phyloP scores from a whole-genome alignment of 2,113 vertebrate species.

The Casuarius casuarius region DNA sequence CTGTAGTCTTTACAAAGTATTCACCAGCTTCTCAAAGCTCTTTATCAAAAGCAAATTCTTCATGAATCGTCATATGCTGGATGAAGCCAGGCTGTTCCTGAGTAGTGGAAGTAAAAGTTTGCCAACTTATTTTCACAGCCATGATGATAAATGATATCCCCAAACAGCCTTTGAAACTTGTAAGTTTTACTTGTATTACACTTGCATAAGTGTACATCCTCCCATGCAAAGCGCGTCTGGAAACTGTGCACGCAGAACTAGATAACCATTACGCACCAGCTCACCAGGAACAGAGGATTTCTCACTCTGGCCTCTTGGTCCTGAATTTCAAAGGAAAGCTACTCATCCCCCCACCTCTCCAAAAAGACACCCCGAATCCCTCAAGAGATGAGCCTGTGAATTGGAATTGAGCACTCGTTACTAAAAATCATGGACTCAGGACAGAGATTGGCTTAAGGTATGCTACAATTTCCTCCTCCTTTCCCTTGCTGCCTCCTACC shows the following conservation, averaged over 20 bases:
- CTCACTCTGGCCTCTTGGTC: not conserved
- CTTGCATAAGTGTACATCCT: not conserved
- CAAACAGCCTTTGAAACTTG: not conserved
- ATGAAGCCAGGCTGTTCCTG: not conserved
- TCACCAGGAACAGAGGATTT: not conserved
- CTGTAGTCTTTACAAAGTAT: not conserved
- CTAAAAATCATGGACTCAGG: not conserved
- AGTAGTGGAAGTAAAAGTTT: not conserved
- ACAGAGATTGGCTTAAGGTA: fast-evolving
- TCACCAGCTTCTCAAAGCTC: not conserved
- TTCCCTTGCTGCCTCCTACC: not conserved
- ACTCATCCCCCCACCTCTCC: fast-evolving
- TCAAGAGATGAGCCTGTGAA: not conserved
- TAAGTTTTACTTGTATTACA: not conserved
- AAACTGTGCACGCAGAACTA: not conserved
- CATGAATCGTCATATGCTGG: not conserved
- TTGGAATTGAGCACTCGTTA: not conserved
- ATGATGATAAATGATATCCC: not conserved
- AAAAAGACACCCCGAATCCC: not conserved
- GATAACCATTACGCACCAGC: not conserved
- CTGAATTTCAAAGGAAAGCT: not conserved
- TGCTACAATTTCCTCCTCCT: not conserved
- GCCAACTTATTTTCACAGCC: not conserved
- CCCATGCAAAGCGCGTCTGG: not conserved
- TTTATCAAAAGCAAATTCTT: not conserved